Conservation (phyloP, 2,113 vertebrate species). For the Amphilophus citrinellus region DNA sequence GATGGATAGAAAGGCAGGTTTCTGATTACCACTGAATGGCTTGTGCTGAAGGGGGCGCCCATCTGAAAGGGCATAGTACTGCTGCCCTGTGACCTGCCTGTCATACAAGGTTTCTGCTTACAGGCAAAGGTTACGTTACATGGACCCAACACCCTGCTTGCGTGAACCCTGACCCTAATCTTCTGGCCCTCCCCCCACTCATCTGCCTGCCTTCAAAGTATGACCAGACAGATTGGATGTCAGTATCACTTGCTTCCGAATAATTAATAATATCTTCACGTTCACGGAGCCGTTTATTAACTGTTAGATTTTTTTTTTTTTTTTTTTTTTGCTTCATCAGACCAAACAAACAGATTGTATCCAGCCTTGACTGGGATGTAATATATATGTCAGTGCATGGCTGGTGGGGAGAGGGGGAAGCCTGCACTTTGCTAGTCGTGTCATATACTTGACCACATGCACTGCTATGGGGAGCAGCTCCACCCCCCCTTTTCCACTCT, state of each 20-base stretch:
- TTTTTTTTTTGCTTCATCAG: not conserved
- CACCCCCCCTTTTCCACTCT: slow-evolving; percentile 21
- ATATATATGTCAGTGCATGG: slow-evolving; percentile 17
- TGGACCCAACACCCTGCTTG: slow-evolving; percentile 8
- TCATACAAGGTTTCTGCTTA: slow-evolving; percentile 61
- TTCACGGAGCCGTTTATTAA: slow-evolving; percentile 17
- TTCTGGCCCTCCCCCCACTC: slow-evolving; percentile 23
- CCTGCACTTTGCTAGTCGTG: slow-evolving; percentile 27
- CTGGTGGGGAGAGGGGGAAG: slow-evolving; percentile 27
- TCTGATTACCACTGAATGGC: slow-evolving; percentile 48
- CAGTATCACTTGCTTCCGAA: slow-evolving; percentile 34
- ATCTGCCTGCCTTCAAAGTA: slow-evolving; percentile 16
- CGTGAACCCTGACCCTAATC: slow-evolving; percentile 59
- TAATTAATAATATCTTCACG: slow-evolving; percentile 25
- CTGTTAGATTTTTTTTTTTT: not conserved
- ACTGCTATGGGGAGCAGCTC: slow-evolving; percentile 26
- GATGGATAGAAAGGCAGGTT: slow-evolving; percentile 2
- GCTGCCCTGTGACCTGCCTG: slow-evolving; percentile 64
- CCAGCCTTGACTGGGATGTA: slow-evolving; percentile 13
- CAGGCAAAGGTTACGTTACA: slow-evolving; percentile 62
- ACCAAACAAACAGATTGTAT: not conserved
- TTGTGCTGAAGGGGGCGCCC: slow-evolving; percentile 40
- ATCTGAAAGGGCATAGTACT: slow-evolving; percentile 58
- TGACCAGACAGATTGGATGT: slow-evolving; percentile 8
- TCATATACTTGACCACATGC: slow-evolving; percentile 35